Evolutionary conservation across 2,888 invertebrate genomes (phyloP).

Genomic region (Hermaeophaga mercurialis): DNA sequence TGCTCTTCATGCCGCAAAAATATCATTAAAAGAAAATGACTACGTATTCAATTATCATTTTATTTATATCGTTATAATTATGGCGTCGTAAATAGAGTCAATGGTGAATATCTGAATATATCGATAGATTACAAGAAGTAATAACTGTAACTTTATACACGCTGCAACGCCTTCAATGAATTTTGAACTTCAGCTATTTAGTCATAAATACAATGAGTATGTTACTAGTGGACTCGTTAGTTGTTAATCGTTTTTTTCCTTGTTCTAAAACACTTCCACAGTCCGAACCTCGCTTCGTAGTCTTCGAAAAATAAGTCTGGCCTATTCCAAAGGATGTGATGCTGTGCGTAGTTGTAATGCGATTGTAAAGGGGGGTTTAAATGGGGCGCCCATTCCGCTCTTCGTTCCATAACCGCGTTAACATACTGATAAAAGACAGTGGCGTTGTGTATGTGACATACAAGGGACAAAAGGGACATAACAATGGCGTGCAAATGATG

Average conservation of each 20-base stretch:
- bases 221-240: too few species aligned
- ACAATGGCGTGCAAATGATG: constrained; percentile 67
- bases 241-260: constrained; percentile 17
- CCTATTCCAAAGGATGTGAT: constrained; percentile 66
- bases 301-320: constrained; percentile 68
- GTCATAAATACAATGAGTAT: too few species aligned
- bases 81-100: too few species aligned
- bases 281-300: constrained; percentile 68
- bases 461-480: constrained; percentile 64
- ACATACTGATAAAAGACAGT: constrained; percentile 64
- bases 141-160: too few species aligned
- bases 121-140: too few species aligned
- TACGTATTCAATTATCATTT: too few species aligned
- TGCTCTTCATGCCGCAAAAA: too few species aligned
- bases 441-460: constrained; percentile 68
- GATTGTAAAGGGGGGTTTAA: constrained; percentile 66
- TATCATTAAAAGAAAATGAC: too few species aligned
- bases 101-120: too few species aligned
- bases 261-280: constrained; percentile 67
- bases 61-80: too few species aligned
- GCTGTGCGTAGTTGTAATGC: constrained; percentile 61
- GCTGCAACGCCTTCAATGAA: too few species aligned
- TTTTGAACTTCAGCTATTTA: too few species aligned
- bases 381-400: constrained; percentile 67
- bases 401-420: constrained; percentile 61